Evolutionary conservation across 2,113 vertebrate species (phyloP).

Genomic region (Hoplias malabaricus): DNA sequence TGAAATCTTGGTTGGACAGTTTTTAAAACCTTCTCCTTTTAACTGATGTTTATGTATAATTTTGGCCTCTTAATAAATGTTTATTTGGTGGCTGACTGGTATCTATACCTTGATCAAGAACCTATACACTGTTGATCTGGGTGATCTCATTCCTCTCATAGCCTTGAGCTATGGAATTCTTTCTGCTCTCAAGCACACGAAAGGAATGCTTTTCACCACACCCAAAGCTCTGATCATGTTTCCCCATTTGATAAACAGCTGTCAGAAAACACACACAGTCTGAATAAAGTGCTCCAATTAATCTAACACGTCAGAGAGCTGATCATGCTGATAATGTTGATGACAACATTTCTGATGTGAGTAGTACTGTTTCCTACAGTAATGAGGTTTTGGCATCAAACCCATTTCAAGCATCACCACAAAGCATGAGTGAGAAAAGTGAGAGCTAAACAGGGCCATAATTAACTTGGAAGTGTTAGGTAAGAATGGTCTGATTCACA

Average conservation of each 20-base stretch:
- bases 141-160: background rate
- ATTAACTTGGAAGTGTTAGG: too few species aligned
- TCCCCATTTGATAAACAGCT: slow-evolving; percentile 9
- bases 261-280: slow-evolving; percentile 7
- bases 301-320: slow-evolving; percentile 1
- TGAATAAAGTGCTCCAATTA: slow-evolving; percentile 1
- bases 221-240: slow-evolving; percentile 29
- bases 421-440: background rate
- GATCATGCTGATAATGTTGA: background rate
- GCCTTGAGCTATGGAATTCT: slow-evolving; percentile 40
- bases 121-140: too few species aligned
- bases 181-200: slow-evolving; percentile 35
- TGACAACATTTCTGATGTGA: background rate
- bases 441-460: background rate
- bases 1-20: too few species aligned
- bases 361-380: background rate
- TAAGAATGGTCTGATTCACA: too few species aligned
- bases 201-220: slow-evolving; percentile 5
- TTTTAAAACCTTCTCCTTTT: too few species aligned
- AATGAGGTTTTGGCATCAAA: background rate
- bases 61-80: too few species aligned
- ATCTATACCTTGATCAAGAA: too few species aligned
- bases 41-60: too few species aligned
- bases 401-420: background rate
- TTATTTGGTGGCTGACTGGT: too few species aligned